A percentile compares a stretch with the other conserved stretches of the same genome.
Evolutionary conservation across 2,797 vertebrate species (phyloP).

Genomic region (Delichon dasypus): DNA sequence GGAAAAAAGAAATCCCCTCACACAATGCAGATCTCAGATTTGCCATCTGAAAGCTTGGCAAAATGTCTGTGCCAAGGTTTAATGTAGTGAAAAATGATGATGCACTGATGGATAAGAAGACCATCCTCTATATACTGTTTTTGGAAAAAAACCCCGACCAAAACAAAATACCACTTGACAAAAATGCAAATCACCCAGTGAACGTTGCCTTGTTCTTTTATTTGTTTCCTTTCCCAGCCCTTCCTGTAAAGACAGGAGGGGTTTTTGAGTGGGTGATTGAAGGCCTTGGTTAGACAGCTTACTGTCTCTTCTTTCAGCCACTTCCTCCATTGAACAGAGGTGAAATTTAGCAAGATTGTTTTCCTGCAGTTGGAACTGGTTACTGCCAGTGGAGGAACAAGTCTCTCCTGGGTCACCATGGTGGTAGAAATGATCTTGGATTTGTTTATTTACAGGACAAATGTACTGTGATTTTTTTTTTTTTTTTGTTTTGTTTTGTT

Average conservation of each 20-base stretch:
- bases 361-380: not conserved
- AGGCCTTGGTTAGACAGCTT: not conserved
- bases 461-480: not conserved
- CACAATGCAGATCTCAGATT: not conserved
- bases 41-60: not conserved
- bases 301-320: not conserved
- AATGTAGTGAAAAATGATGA: not conserved
- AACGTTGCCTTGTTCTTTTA: not conserved
- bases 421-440: not conserved
- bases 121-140: not conserved
- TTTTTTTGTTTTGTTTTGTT: not conserved
- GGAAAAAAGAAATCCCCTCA: not conserved
- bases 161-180: not conserved
- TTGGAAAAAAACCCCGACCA: fast-evolving
- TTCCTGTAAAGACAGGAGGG: not conserved
- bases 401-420: not conserved
- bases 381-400: not conserved
- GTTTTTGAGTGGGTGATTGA: not conserved
- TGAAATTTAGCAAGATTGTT: not conserved
- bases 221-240: not conserved
- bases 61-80: not conserved
- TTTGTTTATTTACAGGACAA: not conserved
- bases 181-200: not conserved
- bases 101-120: not conserved
- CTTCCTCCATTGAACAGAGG: not conserved